Evolutionary conservation across 2,888 invertebrate genomes (phyloP), one percentile per base, ranked within the genome.

Genomic region (Selenia dentaria): DNA sequence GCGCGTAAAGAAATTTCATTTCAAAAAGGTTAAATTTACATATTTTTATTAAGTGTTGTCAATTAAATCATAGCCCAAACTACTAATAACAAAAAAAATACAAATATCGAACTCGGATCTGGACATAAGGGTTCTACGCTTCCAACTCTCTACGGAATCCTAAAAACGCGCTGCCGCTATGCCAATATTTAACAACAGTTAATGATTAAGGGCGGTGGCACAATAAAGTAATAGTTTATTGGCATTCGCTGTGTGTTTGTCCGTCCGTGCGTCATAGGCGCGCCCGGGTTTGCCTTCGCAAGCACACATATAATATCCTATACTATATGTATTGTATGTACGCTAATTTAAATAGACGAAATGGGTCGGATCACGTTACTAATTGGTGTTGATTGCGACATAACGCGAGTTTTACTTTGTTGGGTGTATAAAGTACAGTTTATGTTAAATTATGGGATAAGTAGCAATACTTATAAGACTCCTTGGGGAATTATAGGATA

Each of bases 171-270:
- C 37, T 52, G 40, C 40, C 53, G 56, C 54, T 65, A 60, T 32
- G 59, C 61, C 70, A 68, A 68, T 77, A 72, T 79, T 59, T 57
- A 62, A 56, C 60, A 49, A 40, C 40, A 52, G 42, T 62, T 77
- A 79, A 78, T 81, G 80, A 83, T 82, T 40, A 69, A 75, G 80
- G 86, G 85, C 77, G 81, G 72, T 63, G 75, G 74, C 74, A 81
- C 74, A 83, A 83, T 86, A 85, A 84, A 84, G 75, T 84, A 78
- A 82, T 84, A 83, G 68, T 85, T 88, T 87, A 87, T 82, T 75
- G 80, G 68, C 69, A 26, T 22, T 36, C 27, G 37, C 34, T 53
- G 62, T 67, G 64, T 85, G 83, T 83, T 83, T 81, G 81, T 69
- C 49, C 66, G 68, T 54, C 54, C 72, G 79, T 84, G 85, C 87